Conservation (phyloP, 2,888 invertebrate species). For the Tiliacea citrago region DNA sequence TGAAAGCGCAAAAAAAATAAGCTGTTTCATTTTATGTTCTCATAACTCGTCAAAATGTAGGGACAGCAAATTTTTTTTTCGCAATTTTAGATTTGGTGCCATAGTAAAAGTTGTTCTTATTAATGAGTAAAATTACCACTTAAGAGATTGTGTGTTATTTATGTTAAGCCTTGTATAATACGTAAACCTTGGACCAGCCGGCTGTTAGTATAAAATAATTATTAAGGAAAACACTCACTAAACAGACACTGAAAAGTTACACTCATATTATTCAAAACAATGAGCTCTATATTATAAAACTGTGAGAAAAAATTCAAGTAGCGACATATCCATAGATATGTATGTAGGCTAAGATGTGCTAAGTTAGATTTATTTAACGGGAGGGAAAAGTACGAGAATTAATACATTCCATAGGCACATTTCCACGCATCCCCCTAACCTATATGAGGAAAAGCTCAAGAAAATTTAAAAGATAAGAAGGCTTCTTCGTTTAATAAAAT, state of each 20-base stretch:
- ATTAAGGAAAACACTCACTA: background rate
- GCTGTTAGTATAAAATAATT: background rate
- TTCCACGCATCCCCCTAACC: constrained; percentile 34
- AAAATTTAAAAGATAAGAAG: constrained; percentile 42
- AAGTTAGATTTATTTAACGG: constrained; percentile 35
- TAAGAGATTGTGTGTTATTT: no score
- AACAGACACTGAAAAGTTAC: background rate
- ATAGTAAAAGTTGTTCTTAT: no score
- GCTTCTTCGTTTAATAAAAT: constrained; percentile 60
- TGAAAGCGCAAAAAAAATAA: no score
- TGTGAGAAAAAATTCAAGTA: background rate
- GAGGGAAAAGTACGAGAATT: constrained; percentile 28
- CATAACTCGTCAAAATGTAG: no score
- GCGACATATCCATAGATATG: background rate
- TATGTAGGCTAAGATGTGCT: constrained; percentile 35
- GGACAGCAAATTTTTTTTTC: no score
- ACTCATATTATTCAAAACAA: background rate
- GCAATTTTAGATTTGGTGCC: no score
- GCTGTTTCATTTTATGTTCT: no score
- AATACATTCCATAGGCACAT: constrained; percentile 27
- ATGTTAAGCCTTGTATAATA: no score
- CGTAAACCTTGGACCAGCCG: background rate
- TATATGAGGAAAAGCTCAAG: constrained; percentile 53
- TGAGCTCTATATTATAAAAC: background rate
- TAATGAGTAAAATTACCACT: no score